Evolutionary conservation across 1,140 invertebrate species (phyloP).

Genomic region (Apis laboriosa): DNA sequence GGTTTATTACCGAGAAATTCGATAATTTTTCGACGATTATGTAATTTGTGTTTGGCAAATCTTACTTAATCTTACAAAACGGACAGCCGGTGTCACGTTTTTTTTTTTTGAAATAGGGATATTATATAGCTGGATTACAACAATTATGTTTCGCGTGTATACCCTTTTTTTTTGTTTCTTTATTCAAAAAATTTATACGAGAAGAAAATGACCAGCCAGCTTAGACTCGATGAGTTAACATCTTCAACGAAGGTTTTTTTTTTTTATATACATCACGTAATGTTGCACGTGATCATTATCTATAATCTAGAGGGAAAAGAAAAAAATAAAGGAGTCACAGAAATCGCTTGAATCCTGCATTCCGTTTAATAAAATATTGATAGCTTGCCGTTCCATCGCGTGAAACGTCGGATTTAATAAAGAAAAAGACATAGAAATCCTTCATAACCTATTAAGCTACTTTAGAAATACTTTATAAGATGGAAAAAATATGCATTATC

Average conservation of each 20-base stretch:
- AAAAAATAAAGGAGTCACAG: neutral
- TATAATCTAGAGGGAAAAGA: neutral
- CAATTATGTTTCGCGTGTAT: conserved; percentile 6
- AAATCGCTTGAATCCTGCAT: neutral
- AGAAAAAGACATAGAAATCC: neutral
- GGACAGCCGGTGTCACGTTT: too few relatives aligned
- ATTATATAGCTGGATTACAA: neutral
- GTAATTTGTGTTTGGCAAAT: neutral
- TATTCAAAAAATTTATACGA: neutral
- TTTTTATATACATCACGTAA: conserved; percentile 7
- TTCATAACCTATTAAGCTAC: neutral
- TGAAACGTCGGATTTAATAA: neutral
- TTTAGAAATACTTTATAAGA: neutral
- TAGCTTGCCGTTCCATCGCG: neutral
- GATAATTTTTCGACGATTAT: neutral
- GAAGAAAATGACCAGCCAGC: neutral
- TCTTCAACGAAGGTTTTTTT: conserved; percentile 6
- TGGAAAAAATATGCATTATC: neutral
- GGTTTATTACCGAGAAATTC: neutral
- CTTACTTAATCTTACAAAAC: neutral
- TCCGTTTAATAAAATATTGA: neutral
- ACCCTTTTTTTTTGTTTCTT: neutral
- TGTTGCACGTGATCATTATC: conserved; percentile 29
- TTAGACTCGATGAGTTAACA: conserved; percentile 21
- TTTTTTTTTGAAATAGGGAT: neutral